Evolutionary conservation across 2,888 invertebrate species (phyloP), one percentile per base, ranked within the genome.

Genomic region (Pachliopta kotzebuea): DNA sequence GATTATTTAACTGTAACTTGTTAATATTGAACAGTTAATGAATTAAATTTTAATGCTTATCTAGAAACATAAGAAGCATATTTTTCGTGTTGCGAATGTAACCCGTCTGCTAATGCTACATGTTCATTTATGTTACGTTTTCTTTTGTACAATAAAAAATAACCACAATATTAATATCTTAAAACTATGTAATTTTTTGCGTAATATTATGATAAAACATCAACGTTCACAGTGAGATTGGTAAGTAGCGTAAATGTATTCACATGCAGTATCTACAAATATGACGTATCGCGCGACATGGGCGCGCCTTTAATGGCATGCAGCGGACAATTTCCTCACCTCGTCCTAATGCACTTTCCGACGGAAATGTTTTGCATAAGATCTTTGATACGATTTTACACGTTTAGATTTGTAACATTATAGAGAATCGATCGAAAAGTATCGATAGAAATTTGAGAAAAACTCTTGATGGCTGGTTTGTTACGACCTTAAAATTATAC

Each of bases 221-320:
- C 76, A 78, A 77, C 76, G 79, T 78, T 79, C 73, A 74, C 73
- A 72, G 76, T 74, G 75, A 77, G 60, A 65, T 77, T 77, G 74
- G 78, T 81, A 81, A 80, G 80, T 82, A 81, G 80, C 78, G 80
- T 80, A 85, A 85, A 86, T 86, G 86, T 79, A 74, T 85, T 86
- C 85, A 82, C 85, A 81, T 77, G 81, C 80, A 76, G 73, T 74
- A 73, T 73, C 78, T 79, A 84, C 85, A 84, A 86, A 86, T 81
- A 85, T 84, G 82, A 83, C 77, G 75, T 83, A 83, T 81, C 82
- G 77, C 74, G 75, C 71, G 76, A 77, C 72, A 77, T 72, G 14
- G 11, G 69, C 68, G 61, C 63, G 66, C 60, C 67, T 65, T 56
- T 63, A 57, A 66, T 63, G 65, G 65, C 59, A 29, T 29, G 23